These are phyloP conservation scores for Belonocnema kinseyi DNA, from an alignment of 1,140 invertebrate species.

Conservation along the genomic window DNA sequence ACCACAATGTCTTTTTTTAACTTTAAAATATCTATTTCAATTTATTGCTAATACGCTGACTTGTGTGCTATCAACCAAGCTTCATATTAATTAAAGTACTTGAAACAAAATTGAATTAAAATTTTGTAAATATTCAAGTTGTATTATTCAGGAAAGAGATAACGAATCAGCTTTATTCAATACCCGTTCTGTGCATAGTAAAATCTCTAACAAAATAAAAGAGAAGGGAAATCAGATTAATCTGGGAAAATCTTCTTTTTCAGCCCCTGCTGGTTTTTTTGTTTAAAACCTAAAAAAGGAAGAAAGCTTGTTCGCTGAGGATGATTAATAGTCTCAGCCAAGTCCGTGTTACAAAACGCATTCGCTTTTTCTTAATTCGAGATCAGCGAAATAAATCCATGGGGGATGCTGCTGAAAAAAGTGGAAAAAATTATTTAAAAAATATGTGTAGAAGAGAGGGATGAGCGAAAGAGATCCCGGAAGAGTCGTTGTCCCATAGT, in stretches of 20 bases:
- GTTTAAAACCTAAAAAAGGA: background rate
- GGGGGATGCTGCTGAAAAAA: background rate
- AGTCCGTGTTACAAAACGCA: background rate
- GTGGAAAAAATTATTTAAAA: conserved; percentile 1
- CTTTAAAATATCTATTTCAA: no score
- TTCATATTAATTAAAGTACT: no score
- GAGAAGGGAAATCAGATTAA: no score
- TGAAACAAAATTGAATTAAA: no score
- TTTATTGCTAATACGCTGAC: no score
- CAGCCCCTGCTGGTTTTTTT: background rate
- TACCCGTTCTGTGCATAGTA: no score
- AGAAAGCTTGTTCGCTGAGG: background rate
- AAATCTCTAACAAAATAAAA: no score
- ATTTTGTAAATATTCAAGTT: no score
- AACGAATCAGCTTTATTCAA: conserved; percentile 29
- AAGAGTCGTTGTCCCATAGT: conserved; percentile 5
- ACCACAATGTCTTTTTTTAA: no score
- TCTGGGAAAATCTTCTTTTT: no score
- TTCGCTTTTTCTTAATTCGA: conserved; percentile 21
- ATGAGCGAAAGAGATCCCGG: conserved; percentile 33
- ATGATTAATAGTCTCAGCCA: conserved; percentile 7
- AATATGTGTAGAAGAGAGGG: conserved; percentile 20
- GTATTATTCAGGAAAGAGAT: conserved; percentile 17
- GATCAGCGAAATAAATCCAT: background rate
- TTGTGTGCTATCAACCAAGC: no score